Conservation (phyloP, 2,888 invertebrate species). For the Eulithis testata region DNA sequence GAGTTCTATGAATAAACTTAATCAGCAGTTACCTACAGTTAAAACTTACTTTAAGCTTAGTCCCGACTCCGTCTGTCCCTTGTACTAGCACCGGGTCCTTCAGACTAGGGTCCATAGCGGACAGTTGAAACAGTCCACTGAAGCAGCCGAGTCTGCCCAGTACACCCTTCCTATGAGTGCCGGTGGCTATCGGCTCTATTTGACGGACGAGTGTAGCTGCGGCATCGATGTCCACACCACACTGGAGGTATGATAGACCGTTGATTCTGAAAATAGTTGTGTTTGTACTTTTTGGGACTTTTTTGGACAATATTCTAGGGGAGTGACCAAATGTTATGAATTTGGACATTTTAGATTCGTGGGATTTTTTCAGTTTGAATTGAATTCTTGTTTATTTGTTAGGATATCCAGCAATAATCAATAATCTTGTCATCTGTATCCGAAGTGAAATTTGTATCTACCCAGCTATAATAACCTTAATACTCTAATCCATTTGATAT, state of each 20-base stretch:
- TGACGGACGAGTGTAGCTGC: slow-evolving; percentile 93
- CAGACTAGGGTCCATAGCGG: slow-evolving; percentile 86
- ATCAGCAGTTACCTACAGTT: too few species aligned
- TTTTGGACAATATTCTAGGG: neutral
- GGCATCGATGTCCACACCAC: slow-evolving; percentile 97
- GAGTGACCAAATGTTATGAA: too few species aligned
- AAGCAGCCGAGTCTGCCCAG: slow-evolving; percentile 95
- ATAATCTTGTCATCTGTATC: too few species aligned
- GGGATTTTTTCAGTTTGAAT: too few species aligned
- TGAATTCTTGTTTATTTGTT: too few species aligned
- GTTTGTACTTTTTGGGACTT: neutral
- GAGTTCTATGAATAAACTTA: neutral
- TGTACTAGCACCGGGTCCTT: slow-evolving; percentile 95
- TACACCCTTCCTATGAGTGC: slow-evolving; percentile 91
- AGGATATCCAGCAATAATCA: too few species aligned
- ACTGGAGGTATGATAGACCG: slow-evolving; percentile 92
- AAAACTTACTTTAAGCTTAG: slow-evolving; percentile 92
- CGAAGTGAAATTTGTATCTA: too few species aligned
- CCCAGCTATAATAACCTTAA: too few species aligned
- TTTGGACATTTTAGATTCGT: too few species aligned
- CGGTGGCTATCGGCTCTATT: slow-evolving; percentile 92
- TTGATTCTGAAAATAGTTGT: slow-evolving; percentile 73
- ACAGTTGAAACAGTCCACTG: slow-evolving; percentile 96
- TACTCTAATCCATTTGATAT: too few species aligned
- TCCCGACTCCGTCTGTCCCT: slow-evolving; percentile 98